Evolutionary conservation across 1,140 invertebrate species (phyloP), one percentile per base, ranked within the genome.

Genomic region (Drosophila tristis): DNA sequence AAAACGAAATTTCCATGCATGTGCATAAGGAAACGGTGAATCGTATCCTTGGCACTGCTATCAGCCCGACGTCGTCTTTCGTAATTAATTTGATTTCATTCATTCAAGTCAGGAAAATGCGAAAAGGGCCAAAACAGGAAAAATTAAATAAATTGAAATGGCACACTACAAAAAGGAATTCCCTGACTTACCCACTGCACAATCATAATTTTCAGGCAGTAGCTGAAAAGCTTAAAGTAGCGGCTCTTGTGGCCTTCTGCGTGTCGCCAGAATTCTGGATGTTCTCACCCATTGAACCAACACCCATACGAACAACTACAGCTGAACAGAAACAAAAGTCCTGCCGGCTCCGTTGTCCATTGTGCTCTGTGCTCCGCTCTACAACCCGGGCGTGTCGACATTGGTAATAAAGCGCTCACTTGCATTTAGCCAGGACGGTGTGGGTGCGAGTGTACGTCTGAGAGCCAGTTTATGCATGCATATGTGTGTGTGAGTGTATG

Each of bases 21-120:
- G 84, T 82, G 84, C 73, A 85, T 74, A 74, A 86, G 63, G 56
- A 49, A 87, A 29, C 61, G 53, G 20, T n/a, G 49, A 50, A 47
- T 57, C 47, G 49, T 66, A 39, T 47, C 48, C 48, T 35, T 29
- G 15, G 54, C 47, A 7, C 48, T 50, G 42, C 53, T 63, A 56
- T 73, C 59, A 64, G 70, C 68, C 2, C 71, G 23, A 20, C 51
- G 4, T 54, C 51, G 50, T 56, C 58, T 39, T 15, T 63, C 56
- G 78, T 87, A 87, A 87, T 87, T 87, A 87, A 87, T 87, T 89
- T 89, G 84, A 87, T 87, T 87, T 78, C 78, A 76, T 87, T 66
- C 82, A 79, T 87, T 87, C 61, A 67, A 67, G 79, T 74, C 78
- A 66, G 64, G 82, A 39, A 68, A 78, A 78, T 72, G 82, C 55